A percentile compares a stretch with the other conserved stretches of the same genome.
Conservation (phyloP, 2,797 vertebrate genomes). For the Aselliscus stoliczkanus region DNA sequence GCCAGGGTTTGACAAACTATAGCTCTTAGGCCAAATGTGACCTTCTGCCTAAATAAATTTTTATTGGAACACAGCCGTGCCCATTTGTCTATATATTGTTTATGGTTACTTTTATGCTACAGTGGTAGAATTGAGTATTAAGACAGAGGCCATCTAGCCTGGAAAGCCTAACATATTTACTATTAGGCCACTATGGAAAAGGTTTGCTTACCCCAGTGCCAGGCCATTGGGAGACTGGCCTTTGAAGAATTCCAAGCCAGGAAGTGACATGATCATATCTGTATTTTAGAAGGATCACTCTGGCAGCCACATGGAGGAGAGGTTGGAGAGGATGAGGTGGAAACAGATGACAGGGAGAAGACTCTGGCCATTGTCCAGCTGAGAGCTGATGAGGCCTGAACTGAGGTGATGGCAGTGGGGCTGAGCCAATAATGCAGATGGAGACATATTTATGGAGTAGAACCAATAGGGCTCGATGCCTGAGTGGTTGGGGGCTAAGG, state of each 20-base stretch:
- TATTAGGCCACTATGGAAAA: neutral
- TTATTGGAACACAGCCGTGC: neutral
- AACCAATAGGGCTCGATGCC: neutral
- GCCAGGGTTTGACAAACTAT: neutral
- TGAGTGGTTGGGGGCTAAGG: neutral
- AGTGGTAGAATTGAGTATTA: neutral
- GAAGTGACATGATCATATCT: neutral
- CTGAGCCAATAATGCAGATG: neutral
- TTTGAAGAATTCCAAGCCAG: neutral
- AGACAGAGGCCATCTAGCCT: neutral
- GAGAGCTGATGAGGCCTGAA: neutral
- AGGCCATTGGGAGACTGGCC: neutral
- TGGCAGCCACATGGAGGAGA: neutral
- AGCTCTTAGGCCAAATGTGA: neutral
- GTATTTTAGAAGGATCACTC: neutral
- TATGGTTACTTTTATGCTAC: neutral
- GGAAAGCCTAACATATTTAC: neutral
- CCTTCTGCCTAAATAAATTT: neutral
- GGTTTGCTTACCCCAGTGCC: neutral
- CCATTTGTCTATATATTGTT: neutral
- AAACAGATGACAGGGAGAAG: neutral
- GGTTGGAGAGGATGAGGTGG: neutral
- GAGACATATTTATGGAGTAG: neutral
- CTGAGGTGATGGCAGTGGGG: neutral
- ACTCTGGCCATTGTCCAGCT: neutral